phyloP scores from a whole-genome alignment of 2,113 vertebrate species.

The Mormyrus lacerda region DNA sequence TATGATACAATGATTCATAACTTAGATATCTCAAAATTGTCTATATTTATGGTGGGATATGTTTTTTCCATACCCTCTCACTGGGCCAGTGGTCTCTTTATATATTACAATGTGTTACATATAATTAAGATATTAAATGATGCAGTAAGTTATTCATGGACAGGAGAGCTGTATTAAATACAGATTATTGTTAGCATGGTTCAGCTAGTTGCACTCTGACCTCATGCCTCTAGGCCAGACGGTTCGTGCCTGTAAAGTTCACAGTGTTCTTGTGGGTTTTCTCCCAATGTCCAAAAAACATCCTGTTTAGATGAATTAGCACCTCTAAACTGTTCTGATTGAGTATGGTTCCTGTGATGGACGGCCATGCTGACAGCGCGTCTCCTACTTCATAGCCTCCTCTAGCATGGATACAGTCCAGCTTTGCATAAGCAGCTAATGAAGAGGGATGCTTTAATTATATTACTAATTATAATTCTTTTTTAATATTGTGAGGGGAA shows the following conservation, averaged over 20 bases:
- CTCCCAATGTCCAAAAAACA: neutral
- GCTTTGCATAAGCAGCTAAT: neutral
- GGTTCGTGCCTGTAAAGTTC: neutral
- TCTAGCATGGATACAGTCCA: neutral
- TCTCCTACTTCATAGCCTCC: neutral
- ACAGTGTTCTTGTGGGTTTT: neutral
- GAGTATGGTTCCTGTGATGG: neutral
- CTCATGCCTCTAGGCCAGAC: neutral
- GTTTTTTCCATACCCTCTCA: neutral
- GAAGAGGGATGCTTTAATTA: neutral
- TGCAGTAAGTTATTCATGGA: neutral
- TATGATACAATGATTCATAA: neutral
- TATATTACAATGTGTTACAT: neutral
- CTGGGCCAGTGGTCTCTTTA: neutral
- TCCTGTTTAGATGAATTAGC: neutral
- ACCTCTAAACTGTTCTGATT: neutral
- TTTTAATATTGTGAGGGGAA: neutral
- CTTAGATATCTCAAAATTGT: neutral
- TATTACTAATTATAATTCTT: neutral
- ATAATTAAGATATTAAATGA: neutral
- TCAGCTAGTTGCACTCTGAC: neutral
- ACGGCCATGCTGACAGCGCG: neutral
- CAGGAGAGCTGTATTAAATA: neutral
- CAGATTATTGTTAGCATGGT: neutral
- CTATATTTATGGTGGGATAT: neutral